These are phyloP conservation scores for Chrysina gloriosa DNA, from an alignment of 2,888 invertebrate species.

Conservation along the genomic window DNA sequence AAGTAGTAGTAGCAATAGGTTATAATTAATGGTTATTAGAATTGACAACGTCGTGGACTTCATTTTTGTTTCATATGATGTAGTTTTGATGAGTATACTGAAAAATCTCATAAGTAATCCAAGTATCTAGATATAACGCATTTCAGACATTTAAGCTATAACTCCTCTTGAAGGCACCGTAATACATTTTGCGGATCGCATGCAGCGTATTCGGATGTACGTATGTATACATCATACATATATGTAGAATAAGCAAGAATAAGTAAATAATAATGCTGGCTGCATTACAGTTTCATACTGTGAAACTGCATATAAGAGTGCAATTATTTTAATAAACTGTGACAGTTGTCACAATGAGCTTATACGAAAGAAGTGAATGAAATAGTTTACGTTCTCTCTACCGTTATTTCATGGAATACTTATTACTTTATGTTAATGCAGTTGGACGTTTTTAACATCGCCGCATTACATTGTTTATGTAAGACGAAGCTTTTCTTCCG, in stretches of 20 bases:
- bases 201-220: background rate
- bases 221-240: background rate
- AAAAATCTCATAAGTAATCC: too few species aligned
- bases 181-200: background rate
- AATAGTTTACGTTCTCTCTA: slow-evolving; percentile 40
- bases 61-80: too few species aligned
- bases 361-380: slow-evolving; percentile 24
- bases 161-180: too few species aligned
- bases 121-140: too few species aligned
- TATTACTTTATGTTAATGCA: slow-evolving; percentile 39
- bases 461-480: slow-evolving; percentile 27
- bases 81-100: too few species aligned
- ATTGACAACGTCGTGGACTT: too few species aligned
- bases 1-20: too few species aligned
- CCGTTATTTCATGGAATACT: slow-evolving; percentile 38
- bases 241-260: background rate
- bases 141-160: too few species aligned
- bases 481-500: background rate
- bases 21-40: too few species aligned
- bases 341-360: slow-evolving; percentile 31
- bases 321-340: slow-evolving; percentile 27
- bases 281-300: background rate
- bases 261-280: background rate
- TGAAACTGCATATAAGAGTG: background rate
- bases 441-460: slow-evolving; percentile 10